A percentile compares a stretch with the other conserved stretches of the same genome.
phyloP scores from a whole-genome alignment of 1,140 invertebrate species.

The Zaprionus davidi region DNA sequence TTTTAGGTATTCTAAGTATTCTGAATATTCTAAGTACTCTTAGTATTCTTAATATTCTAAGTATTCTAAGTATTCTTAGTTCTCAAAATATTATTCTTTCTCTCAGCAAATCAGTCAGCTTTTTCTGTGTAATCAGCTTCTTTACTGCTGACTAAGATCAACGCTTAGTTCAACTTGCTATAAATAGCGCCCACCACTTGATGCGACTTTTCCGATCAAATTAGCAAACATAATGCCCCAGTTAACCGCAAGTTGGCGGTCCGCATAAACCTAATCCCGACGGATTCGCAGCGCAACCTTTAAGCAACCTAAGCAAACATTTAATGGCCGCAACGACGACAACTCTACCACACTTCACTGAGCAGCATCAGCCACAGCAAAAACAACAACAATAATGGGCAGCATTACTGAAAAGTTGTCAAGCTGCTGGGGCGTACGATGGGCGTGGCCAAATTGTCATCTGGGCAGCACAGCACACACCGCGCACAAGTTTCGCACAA shows the following conservation, averaged over 20 bases:
- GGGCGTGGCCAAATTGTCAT: slow-evolving; percentile 12
- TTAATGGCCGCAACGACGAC: slow-evolving; percentile 59
- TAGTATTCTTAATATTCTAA: no score
- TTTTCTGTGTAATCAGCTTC: no score
- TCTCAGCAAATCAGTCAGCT: no score
- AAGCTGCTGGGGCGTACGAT: neutral
- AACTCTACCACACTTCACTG: slow-evolving; percentile 59
- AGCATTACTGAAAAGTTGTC: slow-evolving; percentile 48
- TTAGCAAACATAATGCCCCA: slow-evolving; percentile 9
- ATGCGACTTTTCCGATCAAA: neutral
- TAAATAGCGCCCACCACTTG: neutral
- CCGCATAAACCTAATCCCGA: slow-evolving; percentile 32
- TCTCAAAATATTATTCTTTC: no score
- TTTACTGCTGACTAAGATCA: no score
- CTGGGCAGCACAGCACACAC: slow-evolving; percentile 8
- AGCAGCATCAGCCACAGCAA: slow-evolving; percentile 15
- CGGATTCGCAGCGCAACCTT: slow-evolving; percentile 38
- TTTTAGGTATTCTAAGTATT: no score
- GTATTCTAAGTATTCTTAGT: no score
- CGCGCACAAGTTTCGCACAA: slow-evolving; percentile 57
- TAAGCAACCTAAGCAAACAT: slow-evolving; percentile 46
- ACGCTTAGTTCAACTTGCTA: no score
- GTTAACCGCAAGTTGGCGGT: slow-evolving; percentile 25
- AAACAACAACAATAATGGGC: slow-evolving; percentile 43
- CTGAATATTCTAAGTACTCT: no score